phyloP scores from a whole-genome alignment of 2,888 invertebrate genomes.

The Drosophila maculinotata region DNA sequence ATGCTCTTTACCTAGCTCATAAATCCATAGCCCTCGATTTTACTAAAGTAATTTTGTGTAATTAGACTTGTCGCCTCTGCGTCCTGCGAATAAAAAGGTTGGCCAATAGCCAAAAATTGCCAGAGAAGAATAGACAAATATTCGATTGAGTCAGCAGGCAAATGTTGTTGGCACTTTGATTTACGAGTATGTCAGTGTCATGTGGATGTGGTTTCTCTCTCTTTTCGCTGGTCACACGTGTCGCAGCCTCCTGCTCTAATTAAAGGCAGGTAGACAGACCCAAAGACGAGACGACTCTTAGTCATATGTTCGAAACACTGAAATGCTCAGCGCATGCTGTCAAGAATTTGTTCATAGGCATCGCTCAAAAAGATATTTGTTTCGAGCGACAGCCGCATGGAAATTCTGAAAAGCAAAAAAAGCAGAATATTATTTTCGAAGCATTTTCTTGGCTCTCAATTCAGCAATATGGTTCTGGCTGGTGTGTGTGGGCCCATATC shows the following conservation, averaged over 20 bases:
- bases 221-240: slow-evolving; percentile 47
- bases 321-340: slow-evolving; percentile 33
- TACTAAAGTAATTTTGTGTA: neutral
- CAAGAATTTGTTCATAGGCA: slow-evolving; percentile 44
- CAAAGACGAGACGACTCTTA: slow-evolving; percentile 39
- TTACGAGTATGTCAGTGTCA: slow-evolving; percentile 45
- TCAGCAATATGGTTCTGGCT: slow-evolving; percentile 45
- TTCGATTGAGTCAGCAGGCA: slow-evolving; percentile 43
- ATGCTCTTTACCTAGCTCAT: neutral
- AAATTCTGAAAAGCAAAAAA: slow-evolving; percentile 57
- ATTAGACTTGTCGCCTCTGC: neutral
- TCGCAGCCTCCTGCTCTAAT: slow-evolving; percentile 53
- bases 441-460: slow-evolving; percentile 55
- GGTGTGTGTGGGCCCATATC: slow-evolving; percentile 40
- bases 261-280: slow-evolving; percentile 45
- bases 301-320: slow-evolving; percentile 53
- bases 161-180: slow-evolving; percentile 42
- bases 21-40: neutral
- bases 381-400: slow-evolving; percentile 54
- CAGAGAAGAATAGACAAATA: slow-evolving; percentile 8
- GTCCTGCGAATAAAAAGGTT: slow-evolving; percentile 31
- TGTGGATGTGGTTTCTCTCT: slow-evolving; percentile 15
- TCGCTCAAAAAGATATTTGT: slow-evolving; percentile 46
- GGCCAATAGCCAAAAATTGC: slow-evolving; percentile 37
- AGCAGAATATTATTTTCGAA: slow-evolving; percentile 54